A percentile compares a stretch with the other conserved stretches of the same genome.
Evolutionary conservation across 2,113 vertebrate genomes (phyloP).

Genomic region (Pterocles gutturalis): DNA sequence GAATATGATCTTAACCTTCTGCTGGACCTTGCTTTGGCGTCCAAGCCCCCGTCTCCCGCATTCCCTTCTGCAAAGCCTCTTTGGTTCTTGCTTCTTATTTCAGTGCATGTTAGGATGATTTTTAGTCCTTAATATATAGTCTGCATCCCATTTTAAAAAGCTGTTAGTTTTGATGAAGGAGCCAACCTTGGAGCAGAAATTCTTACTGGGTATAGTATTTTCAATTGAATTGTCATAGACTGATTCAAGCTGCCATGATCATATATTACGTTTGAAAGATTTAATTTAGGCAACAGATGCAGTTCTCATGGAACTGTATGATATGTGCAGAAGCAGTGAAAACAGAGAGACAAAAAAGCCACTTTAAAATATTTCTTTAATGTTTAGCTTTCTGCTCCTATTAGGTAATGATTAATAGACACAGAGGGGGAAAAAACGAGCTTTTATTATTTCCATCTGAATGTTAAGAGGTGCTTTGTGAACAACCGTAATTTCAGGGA

Average conservation of each 20-base stretch:
- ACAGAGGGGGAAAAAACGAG: background rate
- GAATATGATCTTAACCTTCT: background rate
- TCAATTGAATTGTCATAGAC: constrained; percentile 64
- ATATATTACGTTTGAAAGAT: constrained; percentile 69
- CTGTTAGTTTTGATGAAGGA: constrained; percentile 4
- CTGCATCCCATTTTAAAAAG: background rate
- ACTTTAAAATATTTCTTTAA: constrained; percentile 31
- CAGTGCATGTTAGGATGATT: background rate
- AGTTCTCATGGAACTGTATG: constrained; percentile 19
- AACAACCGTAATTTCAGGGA: constrained; percentile 45
- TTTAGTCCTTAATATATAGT: background rate
- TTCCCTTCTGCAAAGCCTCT: background rate
- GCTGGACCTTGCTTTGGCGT: background rate
- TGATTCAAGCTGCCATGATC: constrained; percentile 30
- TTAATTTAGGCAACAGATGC: constrained; percentile 65
- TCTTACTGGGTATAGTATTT: background rate
- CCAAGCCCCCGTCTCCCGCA: background rate
- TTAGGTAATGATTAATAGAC: constrained; percentile 78
- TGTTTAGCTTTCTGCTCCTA: constrained; percentile 57
- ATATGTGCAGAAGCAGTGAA: background rate
- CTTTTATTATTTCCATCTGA: constrained; percentile 67
- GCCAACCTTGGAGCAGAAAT: background rate
- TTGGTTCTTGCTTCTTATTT: background rate
- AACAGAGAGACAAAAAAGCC: constrained; percentile 41
- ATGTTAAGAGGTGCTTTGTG: constrained; percentile 67